Base-by-base conservation (phyloP, 2,888 invertebrate species). In the Apodemia zela region DNA sequence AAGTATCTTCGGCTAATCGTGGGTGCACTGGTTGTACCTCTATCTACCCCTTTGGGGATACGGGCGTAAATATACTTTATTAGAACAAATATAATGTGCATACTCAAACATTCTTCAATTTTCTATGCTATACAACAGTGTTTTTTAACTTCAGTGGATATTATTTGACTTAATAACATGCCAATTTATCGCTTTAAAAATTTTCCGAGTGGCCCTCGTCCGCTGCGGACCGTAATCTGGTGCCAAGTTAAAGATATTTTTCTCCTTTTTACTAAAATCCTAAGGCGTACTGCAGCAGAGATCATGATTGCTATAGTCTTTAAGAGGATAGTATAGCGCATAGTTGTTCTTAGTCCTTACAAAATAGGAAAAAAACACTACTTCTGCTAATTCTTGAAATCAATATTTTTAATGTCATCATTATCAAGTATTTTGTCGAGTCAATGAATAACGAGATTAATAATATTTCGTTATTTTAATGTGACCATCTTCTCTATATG, bases 181-280 rank as follows among this genome's bases (percentile, higher is more conserved):
- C 71, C 71, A 72, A 72, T 67, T 72, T 73, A 73, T 73, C 69
- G 70, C 71, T 72, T 73, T 72, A 72, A 73, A 42, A 72, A 71
- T 49, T 71, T 72, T 69, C 72, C 72, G 69, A 69, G 69, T 70
- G 67, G 68, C 69, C 70, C 71, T 71, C 67, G 66, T 71, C 67
- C 69, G 67, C 69, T 69, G 73, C 73, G 69, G 70, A 67, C 68
- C 59, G 62, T 69, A 72, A 71, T 71, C 70, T 66, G 66, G 72
- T 73, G 73, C 73, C 73, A 73, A 73, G 71, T 70, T 65, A 67
- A 66, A 68, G 68, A 69, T 71, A 70, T 70, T 72, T 73, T 73
- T 72, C 70, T 73, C 68, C 65, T 70, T 72, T 73, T 70, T 69
- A 69, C 66, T 66, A 68, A 70, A 72, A 71, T 69, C 67, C 64